Evolutionary conservation across 2,888 invertebrate species (phyloP).

Genomic region (Folsomia candida): DNA sequence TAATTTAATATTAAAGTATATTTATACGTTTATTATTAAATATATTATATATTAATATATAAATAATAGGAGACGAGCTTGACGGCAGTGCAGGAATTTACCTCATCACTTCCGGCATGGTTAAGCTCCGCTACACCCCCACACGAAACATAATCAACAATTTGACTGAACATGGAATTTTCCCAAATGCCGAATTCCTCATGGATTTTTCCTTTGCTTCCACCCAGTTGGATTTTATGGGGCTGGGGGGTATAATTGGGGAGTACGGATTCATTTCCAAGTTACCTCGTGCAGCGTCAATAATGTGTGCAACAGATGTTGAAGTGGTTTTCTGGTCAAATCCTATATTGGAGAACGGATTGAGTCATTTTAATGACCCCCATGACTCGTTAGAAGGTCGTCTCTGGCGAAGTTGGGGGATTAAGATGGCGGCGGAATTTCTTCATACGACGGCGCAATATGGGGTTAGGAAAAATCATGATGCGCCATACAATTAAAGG

Average conservation of each 20-base stretch:
- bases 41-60: too few species aligned
- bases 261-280: constrained; percentile 63
- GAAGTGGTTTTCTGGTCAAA: constrained; percentile 55
- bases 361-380: constrained; percentile 54
- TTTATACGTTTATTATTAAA: too few species aligned
- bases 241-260: constrained; percentile 64
- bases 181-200: constrained; percentile 61
- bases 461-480: too few species aligned
- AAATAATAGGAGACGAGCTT: too few species aligned
- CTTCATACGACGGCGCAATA: constrained; percentile 59
- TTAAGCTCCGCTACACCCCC: constrained; percentile 53
- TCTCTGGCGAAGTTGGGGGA: constrained; percentile 65
- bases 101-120: constrained; percentile 56
- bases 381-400: constrained; percentile 60
- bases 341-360: constrained; percentile 53
- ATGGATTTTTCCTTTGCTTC: constrained; percentile 57
- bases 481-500: too few species aligned
- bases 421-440: constrained; percentile 60
- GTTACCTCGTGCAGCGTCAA: constrained; percentile 60
- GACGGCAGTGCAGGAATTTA: constrained; percentile 57
- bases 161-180: constrained; percentile 54
- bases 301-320: constrained; percentile 62
- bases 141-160: constrained; percentile 56
- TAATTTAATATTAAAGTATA: too few species aligned
- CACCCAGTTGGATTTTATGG: constrained; percentile 60